Evolutionary conservation across 2,113 vertebrate species (phyloP).

Genomic region (Ranitomeya variabilis): DNA sequence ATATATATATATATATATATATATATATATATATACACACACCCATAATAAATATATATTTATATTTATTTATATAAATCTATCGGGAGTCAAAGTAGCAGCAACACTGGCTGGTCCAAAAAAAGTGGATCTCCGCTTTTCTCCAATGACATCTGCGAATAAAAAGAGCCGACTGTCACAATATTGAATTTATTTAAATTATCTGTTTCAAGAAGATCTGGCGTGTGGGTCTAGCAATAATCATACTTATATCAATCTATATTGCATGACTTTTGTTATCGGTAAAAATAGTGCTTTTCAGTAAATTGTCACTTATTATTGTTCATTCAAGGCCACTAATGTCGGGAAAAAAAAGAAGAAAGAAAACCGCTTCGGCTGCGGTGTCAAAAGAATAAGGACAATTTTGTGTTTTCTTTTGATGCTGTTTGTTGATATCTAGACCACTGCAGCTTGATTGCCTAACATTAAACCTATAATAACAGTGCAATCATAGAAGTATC

Average conservation of each 20-base stretch:
- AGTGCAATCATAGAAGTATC: slow-evolving; percentile 99
- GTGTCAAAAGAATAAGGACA: slow-evolving; percentile 97
- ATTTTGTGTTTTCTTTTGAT: slow-evolving; percentile 94
- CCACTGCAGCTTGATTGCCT: slow-evolving; percentile 99
- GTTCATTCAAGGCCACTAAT: slow-evolving; percentile 88
- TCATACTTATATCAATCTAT: slow-evolving; percentile 83
- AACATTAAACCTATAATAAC: slow-evolving; percentile 99
- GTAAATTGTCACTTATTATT: slow-evolving; percentile 92
- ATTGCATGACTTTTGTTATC: slow-evolving; percentile 81
- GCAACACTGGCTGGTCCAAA: slow-evolving; percentile 16
- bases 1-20: too few species aligned
- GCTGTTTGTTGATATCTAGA: slow-evolving; percentile 99
- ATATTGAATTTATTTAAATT: slow-evolving; percentile 76
- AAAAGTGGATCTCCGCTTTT: slow-evolving; percentile 69
- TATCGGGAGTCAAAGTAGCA: not conserved
- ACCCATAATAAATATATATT: too few species aligned
- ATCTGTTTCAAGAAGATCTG: slow-evolving; percentile 72
- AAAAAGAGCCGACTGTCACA: slow-evolving; percentile 67
- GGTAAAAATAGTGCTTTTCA: slow-evolving; percentile 84
- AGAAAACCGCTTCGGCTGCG: slow-evolving; percentile 84
- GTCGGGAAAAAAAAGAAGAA: slow-evolving; percentile 59
- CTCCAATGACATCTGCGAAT: slow-evolving; percentile 67
- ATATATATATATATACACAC: too few species aligned
- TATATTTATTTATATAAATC: not conserved
- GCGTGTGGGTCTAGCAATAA: slow-evolving; percentile 75